Evolutionary conservation across 2,888 invertebrate species (phyloP).

Genomic region (Terebella lapidaria): DNA sequence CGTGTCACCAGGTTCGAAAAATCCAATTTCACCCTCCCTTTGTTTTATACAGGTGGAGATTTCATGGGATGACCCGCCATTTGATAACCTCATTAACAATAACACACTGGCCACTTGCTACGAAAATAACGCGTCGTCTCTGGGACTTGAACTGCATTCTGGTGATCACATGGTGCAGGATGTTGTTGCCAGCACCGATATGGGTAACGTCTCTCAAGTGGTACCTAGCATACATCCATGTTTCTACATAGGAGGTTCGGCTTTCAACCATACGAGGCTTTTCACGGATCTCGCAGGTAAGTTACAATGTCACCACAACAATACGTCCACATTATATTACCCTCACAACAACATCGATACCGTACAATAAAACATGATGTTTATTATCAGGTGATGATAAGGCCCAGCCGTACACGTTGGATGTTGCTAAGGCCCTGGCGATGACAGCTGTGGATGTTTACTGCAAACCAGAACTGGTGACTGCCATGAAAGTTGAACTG

Average conservation of each 20-base stretch:
- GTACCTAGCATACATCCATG: constrained; percentile 34
- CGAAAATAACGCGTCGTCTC: neutral
- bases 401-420: no score
- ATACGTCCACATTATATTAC: no score
- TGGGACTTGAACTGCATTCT: neutral
- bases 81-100: neutral
- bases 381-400: no score
- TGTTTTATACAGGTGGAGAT: constrained; percentile 1
- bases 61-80: neutral
- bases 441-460: no score
- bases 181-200: neutral
- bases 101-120: neutral
- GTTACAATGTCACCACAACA: no score
- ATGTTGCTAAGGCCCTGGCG: no score
- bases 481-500: no score
- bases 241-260: constrained; percentile 25
- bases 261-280: neutral
- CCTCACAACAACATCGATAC: no score
- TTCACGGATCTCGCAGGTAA: neutral
- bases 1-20: no score
- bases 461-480: no score
- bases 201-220: constrained; percentile 29
- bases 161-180: neutral
- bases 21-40: no score
- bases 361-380: no score